Conservation (phyloP, 2,113 vertebrate genomes). For the Hippocampus barbouri region DNA sequence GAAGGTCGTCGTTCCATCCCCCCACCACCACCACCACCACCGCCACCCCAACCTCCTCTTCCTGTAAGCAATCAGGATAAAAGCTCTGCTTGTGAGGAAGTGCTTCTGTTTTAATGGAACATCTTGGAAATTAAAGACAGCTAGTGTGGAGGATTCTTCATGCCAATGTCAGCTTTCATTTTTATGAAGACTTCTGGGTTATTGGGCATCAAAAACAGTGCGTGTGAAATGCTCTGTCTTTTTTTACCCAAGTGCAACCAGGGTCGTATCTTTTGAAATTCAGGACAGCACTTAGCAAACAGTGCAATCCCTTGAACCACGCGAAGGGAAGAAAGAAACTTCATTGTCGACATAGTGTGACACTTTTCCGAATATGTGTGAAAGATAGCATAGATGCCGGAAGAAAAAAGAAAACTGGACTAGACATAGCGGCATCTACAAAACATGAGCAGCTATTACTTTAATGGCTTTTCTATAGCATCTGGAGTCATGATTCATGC, state of each 20-base stretch:
- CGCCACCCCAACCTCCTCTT: slow-evolving; percentile 47
- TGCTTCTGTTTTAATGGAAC: slow-evolving; percentile 78
- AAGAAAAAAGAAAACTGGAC: slow-evolving; percentile 15
- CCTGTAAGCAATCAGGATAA: slow-evolving; percentile 84
- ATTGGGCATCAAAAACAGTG: slow-evolving; percentile 74
- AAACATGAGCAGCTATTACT: slow-evolving; percentile 3
- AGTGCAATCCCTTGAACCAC: slow-evolving; percentile 31
- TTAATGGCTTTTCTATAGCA: slow-evolving; percentile 15
- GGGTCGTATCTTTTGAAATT: slow-evolving; percentile 46
- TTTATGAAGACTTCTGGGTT: slow-evolving; percentile 81
- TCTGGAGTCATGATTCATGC: slow-evolving; percentile 16
- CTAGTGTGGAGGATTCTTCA: slow-evolving; percentile 70
- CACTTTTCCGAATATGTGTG: slow-evolving; percentile 14
- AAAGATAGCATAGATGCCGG: slow-evolving; percentile 14
- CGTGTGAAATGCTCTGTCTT: slow-evolving; percentile 70
- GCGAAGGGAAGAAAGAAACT: slow-evolving; percentile 30
- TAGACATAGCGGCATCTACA: slow-evolving; percentile 6
- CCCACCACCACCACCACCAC: neutral
- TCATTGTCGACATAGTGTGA: slow-evolving; percentile 23
- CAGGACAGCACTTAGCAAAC: slow-evolving; percentile 40
- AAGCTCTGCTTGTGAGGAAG: slow-evolving; percentile 75
- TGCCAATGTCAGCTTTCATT: slow-evolving; percentile 77
- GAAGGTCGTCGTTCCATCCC: slow-evolving; percentile 70
- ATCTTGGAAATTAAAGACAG: slow-evolving; percentile 78
- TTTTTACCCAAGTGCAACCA: slow-evolving; percentile 59